phyloP scores from a whole-genome alignment of 2,888 invertebrate genomes.

The Microctonus hyperodae region DNA sequence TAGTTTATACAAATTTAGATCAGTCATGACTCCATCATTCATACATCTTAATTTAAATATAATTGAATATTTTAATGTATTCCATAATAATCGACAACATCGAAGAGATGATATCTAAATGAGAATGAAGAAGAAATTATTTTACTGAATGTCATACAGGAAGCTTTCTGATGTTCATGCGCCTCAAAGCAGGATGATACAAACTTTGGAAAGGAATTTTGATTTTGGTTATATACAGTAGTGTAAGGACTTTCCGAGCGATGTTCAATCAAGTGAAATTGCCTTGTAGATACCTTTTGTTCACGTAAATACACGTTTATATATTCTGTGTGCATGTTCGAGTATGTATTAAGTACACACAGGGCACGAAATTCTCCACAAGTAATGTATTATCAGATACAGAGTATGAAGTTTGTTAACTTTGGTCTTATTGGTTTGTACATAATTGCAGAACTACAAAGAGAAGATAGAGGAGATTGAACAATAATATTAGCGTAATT shows the following conservation, averaged over 20 bases:
- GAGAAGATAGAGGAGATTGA: neutral
- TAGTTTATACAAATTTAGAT: neutral
- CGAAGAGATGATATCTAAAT: neutral
- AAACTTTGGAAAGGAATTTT: conserved; percentile 7
- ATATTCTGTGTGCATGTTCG: neutral
- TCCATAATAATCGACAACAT: no score
- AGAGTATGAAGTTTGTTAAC: conserved; percentile 54
- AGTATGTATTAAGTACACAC: neutral
- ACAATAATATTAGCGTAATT: neutral
- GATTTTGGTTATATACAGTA: neutral
- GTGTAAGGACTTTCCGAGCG: conserved; percentile 8
- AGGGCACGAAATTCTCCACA: neutral
- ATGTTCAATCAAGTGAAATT: conserved; percentile 46
- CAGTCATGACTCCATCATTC: neutral
- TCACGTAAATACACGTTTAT: conserved; percentile 20
- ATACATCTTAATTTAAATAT: conserved; percentile 3
- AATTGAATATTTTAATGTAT: no score
- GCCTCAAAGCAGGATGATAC: neutral
- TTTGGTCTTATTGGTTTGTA: conserved; percentile 46
- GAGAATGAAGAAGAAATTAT: neutral
- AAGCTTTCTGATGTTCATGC: no score
- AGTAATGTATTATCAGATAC: conserved; percentile 27
- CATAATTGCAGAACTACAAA: neutral
- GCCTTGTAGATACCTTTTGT: conserved; percentile 22
- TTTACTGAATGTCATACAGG: neutral